These are phyloP conservation scores for Micromussa lordhowensis DNA, from an alignment of 92 coral and sea anemone species.

Conservation along the genomic window DNA sequence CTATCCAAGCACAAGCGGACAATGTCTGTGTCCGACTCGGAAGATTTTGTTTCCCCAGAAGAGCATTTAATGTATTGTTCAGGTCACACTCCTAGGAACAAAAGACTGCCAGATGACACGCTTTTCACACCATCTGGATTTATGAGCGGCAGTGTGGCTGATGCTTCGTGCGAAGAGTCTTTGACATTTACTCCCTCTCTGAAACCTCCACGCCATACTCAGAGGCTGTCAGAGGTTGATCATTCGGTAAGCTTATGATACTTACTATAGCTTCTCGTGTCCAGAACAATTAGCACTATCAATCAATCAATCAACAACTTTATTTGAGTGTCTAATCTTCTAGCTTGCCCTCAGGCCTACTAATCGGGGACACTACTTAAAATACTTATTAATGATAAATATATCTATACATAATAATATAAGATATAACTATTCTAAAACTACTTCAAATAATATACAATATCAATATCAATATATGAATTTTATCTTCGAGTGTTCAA, in stretches of 20 bases:
- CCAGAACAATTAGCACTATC: too few relatives aligned
- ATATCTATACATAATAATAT: too few relatives aligned
- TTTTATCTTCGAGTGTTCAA: too few relatives aligned
- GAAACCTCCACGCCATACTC: background rate
- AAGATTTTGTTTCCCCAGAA: conserved; percentile 7
- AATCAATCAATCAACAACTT: too few relatives aligned
- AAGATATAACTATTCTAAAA: too few relatives aligned
- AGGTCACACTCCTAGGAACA: conserved; percentile 23
- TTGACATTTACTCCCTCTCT: background rate
- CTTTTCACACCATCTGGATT: conserved; percentile 21
- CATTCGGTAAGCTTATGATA: conserved; percentile 19
- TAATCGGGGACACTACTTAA: too few relatives aligned
- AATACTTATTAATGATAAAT: too few relatives aligned
- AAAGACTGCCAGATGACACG: background rate
- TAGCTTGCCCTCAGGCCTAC: too few relatives aligned
- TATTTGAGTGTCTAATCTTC: too few relatives aligned
- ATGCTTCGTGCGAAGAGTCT: conserved; percentile 7
- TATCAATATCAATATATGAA: too few relatives aligned
- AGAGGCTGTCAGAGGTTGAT: conserved; percentile 6
- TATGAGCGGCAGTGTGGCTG: background rate
- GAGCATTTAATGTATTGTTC: background rate
- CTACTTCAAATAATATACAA: too few relatives aligned
- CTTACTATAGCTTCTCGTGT: background rate
- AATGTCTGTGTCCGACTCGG: background rate
- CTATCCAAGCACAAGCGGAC: background rate